These are phyloP conservation scores for Augochlorella aurata DNA, from an alignment of 2,888 invertebrate species.

Conservation along the genomic window DNA sequence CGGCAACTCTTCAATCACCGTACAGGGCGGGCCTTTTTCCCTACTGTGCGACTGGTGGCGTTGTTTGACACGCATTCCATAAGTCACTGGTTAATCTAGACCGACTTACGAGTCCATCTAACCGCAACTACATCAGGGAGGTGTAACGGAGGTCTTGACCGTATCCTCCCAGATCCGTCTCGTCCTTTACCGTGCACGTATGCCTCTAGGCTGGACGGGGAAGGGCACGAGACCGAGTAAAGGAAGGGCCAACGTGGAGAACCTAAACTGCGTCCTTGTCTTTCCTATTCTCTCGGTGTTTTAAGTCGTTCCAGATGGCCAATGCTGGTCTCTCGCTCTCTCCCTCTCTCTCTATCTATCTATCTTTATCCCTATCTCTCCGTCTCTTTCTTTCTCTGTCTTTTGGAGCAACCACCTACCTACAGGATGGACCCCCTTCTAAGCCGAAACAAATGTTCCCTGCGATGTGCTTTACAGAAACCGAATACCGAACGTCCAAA, in stretches of 20 bases:
- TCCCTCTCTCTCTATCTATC: background rate
- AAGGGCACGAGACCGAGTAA: conserved; percentile 36
- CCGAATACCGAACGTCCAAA: background rate
- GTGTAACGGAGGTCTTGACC: conserved; percentile 2
- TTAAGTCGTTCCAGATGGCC: conserved; percentile 79
- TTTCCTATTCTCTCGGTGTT: conserved; percentile 54
- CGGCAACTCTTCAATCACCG: conserved; percentile 37
- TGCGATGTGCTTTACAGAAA: conserved; percentile 6
- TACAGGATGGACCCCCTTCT: conserved; percentile 49
- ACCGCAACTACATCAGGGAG: background rate
- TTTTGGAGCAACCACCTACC: conserved; percentile 38
- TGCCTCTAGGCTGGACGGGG: conserved; percentile 2
- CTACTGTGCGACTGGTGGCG: conserved; percentile 70
- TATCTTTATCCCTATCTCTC: background rate
- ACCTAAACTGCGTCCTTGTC: conserved; percentile 20
- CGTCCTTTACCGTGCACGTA: conserved; percentile 35
- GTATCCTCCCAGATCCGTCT: conserved; percentile 37
- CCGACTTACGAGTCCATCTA: conserved; percentile 47
- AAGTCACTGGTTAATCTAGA: conserved; percentile 66
- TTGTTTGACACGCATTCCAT: conserved; percentile 61
- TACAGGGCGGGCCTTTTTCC: background rate
- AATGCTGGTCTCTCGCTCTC: background rate
- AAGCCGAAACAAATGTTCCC: conserved; percentile 72
- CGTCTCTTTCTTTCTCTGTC: background rate
- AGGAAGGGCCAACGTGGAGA: conserved; percentile 16